Base-by-base conservation (phyloP, 2,113 vertebrate genomes). In the Alexandromys fortis region DNA sequence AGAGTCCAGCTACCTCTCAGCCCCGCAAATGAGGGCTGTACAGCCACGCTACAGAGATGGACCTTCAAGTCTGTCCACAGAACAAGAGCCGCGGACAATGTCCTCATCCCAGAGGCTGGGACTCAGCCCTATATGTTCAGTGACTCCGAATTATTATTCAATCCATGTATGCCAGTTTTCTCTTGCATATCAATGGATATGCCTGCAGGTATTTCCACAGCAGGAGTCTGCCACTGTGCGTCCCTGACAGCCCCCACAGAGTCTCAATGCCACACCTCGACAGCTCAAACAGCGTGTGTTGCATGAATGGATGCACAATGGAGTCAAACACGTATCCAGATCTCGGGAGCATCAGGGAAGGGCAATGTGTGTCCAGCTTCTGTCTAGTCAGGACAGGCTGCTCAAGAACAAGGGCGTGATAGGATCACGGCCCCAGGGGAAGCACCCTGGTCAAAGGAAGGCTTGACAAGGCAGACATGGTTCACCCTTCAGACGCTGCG, bases 11-110 rank as follows among this genome's bases (percentile, higher is more conserved):
- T 7, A 5, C 47, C 0, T 3, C 26, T 79, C 10, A 2, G 3
- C 0, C 49, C 42, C 58, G 21, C 58, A 49, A 3, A 47, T 1
- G 70, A 4, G 28, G 21, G 1, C 0, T 1, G 19, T 14, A 3
- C 0, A n/a, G 2, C 45, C 0, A 1, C 0, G 0, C 67, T 0
- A 5, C 7, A 35, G 67, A 30, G n/a, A n/a, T 12, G 5, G 22
- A 1, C 75, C 19, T 1, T 68, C 24, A 7, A 2, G 55, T 16
- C 0, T 2, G 0, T 28, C 21, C 26, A 14, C 33, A 9, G 45
- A 47, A 42, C 52, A 82, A 45, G 79, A 45, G 13, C 33, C 0
- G 4, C 0, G 17, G 28, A 14, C 0, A 0, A 9, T 33, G 9
- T 14, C 22, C 45, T 0, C 0, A 3, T 14, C 91, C 11, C 61